phyloP scores from a whole-genome alignment of 2,888 invertebrate species.

The Lasiommata megera region DNA sequence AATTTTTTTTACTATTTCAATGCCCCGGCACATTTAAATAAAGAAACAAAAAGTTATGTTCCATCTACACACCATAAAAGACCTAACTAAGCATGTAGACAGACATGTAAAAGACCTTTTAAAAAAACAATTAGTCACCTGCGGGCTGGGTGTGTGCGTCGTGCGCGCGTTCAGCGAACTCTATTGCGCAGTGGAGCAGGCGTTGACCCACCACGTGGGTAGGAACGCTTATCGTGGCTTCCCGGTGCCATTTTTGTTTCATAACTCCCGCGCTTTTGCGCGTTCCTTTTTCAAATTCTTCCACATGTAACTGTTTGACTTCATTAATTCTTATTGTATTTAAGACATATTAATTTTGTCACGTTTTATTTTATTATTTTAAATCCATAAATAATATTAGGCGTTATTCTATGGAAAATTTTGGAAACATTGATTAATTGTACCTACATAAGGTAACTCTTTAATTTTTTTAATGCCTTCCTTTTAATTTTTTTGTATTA shows the following conservation, averaged over 20 bases:
- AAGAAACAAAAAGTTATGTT: neutral
- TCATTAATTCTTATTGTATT: too few relatives aligned
- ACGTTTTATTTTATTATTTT: neutral
- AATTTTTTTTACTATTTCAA: too few relatives aligned
- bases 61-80: neutral
- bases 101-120: conserved; percentile 27
- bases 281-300: conserved; percentile 27
- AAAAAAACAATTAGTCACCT: conserved; percentile 61
- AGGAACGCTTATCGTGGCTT: conserved; percentile 51
- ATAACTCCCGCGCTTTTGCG: conserved; percentile 36
- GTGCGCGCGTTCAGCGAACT: conserved; percentile 63
- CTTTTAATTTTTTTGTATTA: too few relatives aligned
- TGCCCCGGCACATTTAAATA: neutral
- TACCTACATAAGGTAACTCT: too few relatives aligned
- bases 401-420: too few relatives aligned
- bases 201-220: conserved; percentile 78
- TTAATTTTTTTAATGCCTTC: too few relatives aligned
- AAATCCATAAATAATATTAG: too few relatives aligned
- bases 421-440: too few relatives aligned
- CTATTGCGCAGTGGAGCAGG: conserved; percentile 70
- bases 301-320: neutral
- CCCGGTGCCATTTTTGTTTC: conserved; percentile 40
- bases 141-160: conserved; percentile 39
- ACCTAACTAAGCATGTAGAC: conserved; percentile 1
- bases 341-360: too few relatives aligned